phyloP scores from a whole-genome alignment of 2,888 invertebrate species.

The Fragum fragum region DNA sequence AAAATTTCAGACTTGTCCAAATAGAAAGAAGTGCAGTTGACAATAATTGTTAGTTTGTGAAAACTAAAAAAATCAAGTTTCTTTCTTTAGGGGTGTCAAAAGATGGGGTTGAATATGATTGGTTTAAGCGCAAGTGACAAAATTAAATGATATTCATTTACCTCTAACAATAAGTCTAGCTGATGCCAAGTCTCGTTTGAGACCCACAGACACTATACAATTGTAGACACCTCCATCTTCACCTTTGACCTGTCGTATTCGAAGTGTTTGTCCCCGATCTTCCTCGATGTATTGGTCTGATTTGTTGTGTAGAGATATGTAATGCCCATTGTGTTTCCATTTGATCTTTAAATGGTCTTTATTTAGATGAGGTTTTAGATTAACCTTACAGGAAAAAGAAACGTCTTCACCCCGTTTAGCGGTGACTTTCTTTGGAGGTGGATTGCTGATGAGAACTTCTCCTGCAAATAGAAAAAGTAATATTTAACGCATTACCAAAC shows the following conservation, averaged over 20 bases:
- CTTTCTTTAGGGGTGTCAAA: no score
- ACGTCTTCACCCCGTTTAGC: slow-evolving; percentile 62
- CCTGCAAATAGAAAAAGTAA: slow-evolving; percentile 55
- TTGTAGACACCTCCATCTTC: slow-evolving; percentile 78
- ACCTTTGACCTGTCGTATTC: slow-evolving; percentile 69
- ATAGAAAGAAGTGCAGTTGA: no score
- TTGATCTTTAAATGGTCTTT: slow-evolving; percentile 59
- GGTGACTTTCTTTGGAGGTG: slow-evolving; percentile 45
- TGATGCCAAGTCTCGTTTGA: slow-evolving; percentile 71
- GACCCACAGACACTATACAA: slow-evolving; percentile 75
- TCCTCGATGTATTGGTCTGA: slow-evolving; percentile 70
- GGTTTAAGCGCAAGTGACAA: no score
- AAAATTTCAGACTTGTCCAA: no score
- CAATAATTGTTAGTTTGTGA: no score
- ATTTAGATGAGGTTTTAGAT: slow-evolving; percentile 51
- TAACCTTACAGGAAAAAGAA: slow-evolving; percentile 46
- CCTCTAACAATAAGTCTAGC: slow-evolving; percentile 74
- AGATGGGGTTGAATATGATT: no score
- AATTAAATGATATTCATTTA: slow-evolving; percentile 60
- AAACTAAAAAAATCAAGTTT: no score
- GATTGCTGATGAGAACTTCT: slow-evolving; percentile 49
- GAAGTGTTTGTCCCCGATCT: slow-evolving; percentile 72
- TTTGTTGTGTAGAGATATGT: slow-evolving; percentile 58
- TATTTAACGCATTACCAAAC: no score
- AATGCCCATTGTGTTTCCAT: slow-evolving; percentile 79